Percentiles rank a stretch among this genome's conserved stretches.
Evolutionary conservation across 92 coral and sea anemone genomes (phyloP).

Genomic region (Pocillopora grandis): DNA sequence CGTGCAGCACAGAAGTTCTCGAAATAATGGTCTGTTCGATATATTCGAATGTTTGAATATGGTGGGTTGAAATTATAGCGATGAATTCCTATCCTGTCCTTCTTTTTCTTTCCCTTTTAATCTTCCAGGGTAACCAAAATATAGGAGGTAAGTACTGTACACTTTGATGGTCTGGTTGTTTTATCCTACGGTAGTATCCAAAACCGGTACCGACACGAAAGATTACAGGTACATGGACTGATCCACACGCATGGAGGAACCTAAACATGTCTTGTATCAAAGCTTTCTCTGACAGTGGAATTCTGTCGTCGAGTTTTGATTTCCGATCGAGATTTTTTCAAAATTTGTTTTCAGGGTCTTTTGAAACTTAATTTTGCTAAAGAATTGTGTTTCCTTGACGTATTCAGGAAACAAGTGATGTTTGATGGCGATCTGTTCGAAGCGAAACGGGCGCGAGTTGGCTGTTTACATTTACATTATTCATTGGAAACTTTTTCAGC

Average conservation of each 20-base stretch:
- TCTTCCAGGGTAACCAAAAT: slow-evolving; percentile 39
- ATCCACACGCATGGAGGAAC: slow-evolving; percentile 27
- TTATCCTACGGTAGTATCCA: slow-evolving; percentile 25
- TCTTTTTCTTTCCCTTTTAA: slow-evolving; percentile 61
- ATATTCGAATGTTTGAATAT: slow-evolving; percentile 53
- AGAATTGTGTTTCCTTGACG: not conserved
- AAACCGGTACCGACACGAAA: slow-evolving; percentile 56
- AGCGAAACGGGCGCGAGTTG: slow-evolving; percentile 26
- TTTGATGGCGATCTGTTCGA: slow-evolving; percentile 3
- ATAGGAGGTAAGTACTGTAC: slow-evolving; percentile 57
- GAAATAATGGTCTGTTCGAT: slow-evolving; percentile 34
- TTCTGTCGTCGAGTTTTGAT: not conserved
- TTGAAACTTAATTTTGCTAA: not conserved
- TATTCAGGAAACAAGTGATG: not conserved
- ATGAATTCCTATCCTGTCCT: slow-evolving; percentile 55
- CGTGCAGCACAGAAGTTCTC: slow-evolving; percentile 39
- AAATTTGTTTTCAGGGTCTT: not conserved
- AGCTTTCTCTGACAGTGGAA: not conserved
- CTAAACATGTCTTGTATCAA: not conserved
- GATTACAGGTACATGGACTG: slow-evolving; percentile 48
- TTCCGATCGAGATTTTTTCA: not conserved
- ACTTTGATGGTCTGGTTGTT: slow-evolving; percentile 33
- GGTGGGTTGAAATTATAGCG: slow-evolving; percentile 61
- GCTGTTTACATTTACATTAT: slow-evolving; percentile 71
- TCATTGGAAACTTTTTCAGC: slow-evolving; percentile 48